A percentile compares a stretch with the other conserved stretches of the same genome.
Conservation (phyloP, 2,113 vertebrate species). For the Trinectes maculatus region DNA sequence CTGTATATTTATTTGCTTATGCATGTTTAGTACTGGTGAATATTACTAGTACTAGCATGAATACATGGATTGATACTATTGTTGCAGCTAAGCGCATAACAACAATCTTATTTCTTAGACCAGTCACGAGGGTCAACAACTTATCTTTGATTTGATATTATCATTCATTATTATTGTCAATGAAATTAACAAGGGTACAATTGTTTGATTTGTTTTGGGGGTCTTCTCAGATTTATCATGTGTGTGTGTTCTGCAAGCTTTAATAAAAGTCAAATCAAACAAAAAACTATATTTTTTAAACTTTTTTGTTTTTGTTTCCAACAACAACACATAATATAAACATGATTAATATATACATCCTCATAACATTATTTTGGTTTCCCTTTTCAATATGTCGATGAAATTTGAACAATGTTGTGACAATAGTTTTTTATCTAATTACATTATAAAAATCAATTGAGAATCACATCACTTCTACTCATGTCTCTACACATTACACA, state of each 20-base stretch:
- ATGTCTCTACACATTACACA: too few relatives aligned
- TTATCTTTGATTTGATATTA: constrained; percentile 14
- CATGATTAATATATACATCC: not conserved
- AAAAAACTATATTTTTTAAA: not conserved
- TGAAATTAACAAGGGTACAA: constrained; percentile 19
- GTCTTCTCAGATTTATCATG: constrained; percentile 22
- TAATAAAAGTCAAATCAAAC: constrained; percentile 60
- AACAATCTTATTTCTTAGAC: constrained; percentile 27
- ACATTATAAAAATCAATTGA: too few relatives aligned
- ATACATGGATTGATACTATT: constrained; percentile 14
- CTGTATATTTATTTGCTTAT: constrained; percentile 63
- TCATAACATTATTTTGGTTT: too few relatives aligned
- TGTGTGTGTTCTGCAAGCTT: constrained; percentile 33
- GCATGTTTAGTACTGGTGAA: constrained; percentile 16
- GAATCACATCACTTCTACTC: too few relatives aligned
- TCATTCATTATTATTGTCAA: constrained; percentile 11
- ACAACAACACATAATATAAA: too few relatives aligned
- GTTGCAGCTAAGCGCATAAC: constrained; percentile 11
- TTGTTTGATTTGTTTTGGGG: constrained; percentile 37
- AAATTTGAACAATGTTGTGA: too few relatives aligned
- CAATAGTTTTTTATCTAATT: too few relatives aligned
- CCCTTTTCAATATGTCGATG: too few relatives aligned
- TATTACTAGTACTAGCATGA: constrained; percentile 25
- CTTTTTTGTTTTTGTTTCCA: not conserved
- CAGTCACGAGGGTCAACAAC: constrained; percentile 30